phyloP scores from a whole-genome alignment of 2,113 vertebrate genomes.

The Nothoprocta pentlandii region DNA sequence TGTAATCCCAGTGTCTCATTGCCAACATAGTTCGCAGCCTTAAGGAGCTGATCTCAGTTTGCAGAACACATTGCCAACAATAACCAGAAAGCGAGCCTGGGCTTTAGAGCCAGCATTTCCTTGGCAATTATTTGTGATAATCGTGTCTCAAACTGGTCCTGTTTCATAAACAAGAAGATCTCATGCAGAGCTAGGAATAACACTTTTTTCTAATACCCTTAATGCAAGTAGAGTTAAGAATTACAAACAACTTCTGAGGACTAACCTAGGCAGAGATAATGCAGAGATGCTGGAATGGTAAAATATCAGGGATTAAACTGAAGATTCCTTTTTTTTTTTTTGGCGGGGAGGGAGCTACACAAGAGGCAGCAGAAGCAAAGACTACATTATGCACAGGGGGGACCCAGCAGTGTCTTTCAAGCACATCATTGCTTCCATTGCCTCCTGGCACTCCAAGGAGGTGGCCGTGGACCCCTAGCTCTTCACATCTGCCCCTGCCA shows the following conservation, averaged over 20 bases:
- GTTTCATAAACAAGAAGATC: conserved; percentile 28
- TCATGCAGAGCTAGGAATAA: conserved; percentile 41
- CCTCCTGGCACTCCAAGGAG: background rate
- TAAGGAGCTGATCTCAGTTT: background rate
- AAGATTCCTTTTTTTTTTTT: background rate
- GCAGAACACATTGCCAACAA: conserved; percentile 5
- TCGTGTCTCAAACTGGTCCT: conserved; percentile 27
- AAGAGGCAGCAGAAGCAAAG: background rate
- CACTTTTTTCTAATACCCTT: background rate
- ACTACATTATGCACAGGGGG: background rate
- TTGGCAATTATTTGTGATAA: conserved; percentile 36
- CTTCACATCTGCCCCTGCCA: background rate
- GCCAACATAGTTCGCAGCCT: background rate
- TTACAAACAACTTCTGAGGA: background rate
- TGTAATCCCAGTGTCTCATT: background rate
- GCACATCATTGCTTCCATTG: background rate
- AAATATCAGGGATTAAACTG: background rate
- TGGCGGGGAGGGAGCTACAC: background rate
- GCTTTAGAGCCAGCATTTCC: conserved; percentile 2
- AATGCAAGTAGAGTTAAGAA: conserved; percentile 1
- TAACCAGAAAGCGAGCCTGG: background rate
- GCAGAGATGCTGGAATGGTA: background rate
- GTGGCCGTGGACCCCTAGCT: background rate
- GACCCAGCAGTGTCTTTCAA: background rate
- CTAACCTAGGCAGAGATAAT: background rate